Evolutionary conservation across 1,140 invertebrate genomes (phyloP), one percentile per base, ranked within the genome.

Genomic region (Pseudomyrmex sp.): DNA sequence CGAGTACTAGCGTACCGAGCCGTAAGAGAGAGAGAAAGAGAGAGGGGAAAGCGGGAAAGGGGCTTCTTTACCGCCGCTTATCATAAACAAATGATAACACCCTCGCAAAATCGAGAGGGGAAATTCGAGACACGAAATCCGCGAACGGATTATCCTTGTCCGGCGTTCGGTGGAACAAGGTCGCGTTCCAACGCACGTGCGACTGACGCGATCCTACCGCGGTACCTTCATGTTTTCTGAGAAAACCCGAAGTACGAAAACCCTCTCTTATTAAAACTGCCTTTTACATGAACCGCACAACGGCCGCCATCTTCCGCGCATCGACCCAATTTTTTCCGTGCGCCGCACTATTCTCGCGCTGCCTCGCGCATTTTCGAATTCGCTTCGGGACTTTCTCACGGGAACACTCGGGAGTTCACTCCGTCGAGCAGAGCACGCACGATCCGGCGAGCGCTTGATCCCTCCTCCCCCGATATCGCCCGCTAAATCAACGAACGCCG

Each of bases 241-340:
- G 58, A 61, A 86, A 66, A 88, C 44, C 18, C 5, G 74, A 61
- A 7, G 50, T 20, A 8, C 63, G 65, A 61, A 26, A 35, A 35
- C 5, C 35, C 35, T 35, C 35, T 35, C 35, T 35, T 35, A 35
- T 35, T 35, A 35, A 35, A 35, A 35, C 35, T 35, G 26, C 65
- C 69, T 72, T 73, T 72, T 89, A 91, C 88, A 79, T 88, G 89
- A 82, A 88, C 26, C 90, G 89, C 86, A 59, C 90, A 87, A 69
- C 86, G 68, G 84, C 85, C 92, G 93, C 93, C 93, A 94, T 94
- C 91, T 94, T 93, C 87, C 91, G 86, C 89, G 87, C 90, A 93
- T 94, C 93, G 93, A 94, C 93, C 92, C 91, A 92, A 92, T 93
- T 93, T 92, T 90, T 91, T 82, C 35, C 61, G 63, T 89, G 86